phyloP scores from a whole-genome alignment of 2,113 vertebrate genomes.

The Cyanoderma ruficeps region DNA sequence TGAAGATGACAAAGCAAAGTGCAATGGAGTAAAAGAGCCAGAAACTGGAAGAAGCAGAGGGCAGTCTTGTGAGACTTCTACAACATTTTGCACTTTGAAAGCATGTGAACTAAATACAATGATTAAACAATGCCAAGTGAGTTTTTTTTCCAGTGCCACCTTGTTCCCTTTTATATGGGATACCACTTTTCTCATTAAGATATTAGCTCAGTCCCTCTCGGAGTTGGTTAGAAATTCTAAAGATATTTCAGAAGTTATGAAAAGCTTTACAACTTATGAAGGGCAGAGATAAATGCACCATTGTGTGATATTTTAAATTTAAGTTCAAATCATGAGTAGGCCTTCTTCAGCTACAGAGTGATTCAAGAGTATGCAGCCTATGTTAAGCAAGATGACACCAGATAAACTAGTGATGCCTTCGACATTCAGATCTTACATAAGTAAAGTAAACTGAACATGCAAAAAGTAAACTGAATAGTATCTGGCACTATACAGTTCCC shows the following conservation, averaged over 20 bases:
- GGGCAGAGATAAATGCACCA: background rate
- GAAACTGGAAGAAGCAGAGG: background rate
- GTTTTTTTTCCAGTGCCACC: background rate
- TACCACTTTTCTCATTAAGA: background rate
- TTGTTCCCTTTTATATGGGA: background rate
- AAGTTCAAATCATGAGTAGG: background rate
- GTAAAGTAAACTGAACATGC: background rate
- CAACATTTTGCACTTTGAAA: background rate
- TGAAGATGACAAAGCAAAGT: constrained; percentile 1
- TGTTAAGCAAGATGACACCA: background rate
- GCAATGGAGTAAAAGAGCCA: background rate
- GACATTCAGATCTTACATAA: background rate
- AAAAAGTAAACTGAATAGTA: background rate
- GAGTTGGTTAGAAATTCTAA: background rate
- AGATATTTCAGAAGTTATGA: background rate
- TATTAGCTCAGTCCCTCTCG: background rate
- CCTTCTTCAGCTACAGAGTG: background rate
- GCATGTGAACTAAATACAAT: background rate
- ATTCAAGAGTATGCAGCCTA: background rate
- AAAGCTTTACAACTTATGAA: background rate
- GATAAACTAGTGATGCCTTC: background rate
- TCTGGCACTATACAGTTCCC: background rate
- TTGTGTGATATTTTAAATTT: background rate
- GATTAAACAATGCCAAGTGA: background rate
- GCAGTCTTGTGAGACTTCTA: background rate